Evolutionary conservation across 2,797 vertebrate genomes (phyloP), one percentile per base, ranked within the genome.

Genomic region (Erpetoichthys calabaricus): DNA sequence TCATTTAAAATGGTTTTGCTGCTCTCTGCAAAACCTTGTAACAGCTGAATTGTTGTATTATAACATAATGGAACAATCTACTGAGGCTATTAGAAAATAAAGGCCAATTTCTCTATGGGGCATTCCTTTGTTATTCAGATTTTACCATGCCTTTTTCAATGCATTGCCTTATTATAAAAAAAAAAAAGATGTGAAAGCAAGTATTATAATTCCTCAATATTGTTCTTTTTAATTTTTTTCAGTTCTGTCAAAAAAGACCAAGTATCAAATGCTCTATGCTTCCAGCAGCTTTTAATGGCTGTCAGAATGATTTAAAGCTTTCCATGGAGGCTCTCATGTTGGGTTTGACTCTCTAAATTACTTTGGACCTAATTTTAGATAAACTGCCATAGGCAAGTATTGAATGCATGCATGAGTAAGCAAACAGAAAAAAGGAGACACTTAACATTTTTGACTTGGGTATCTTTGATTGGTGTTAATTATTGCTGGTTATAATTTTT

Each of bases 331-430:
- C 72, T 79, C 64, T 73, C 72, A 63, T 67, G 57, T 64, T 78
- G 74, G 64, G 66, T 76, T 77, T 73, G 68, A 61, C 65, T 78
- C 63, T 66, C 65, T 75, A 81, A 84, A 81, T 84, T 82, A 76
- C 73, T 81, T 75, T 65, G 69, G 74, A 79, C 75, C 73, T 80
- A 78, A 81, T 86, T 84, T 84, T 80, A 82, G 80, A 82, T 80
- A 82, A 85, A 86, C 69, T 68, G 68, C 69, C 67, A 60, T 63
- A 64, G 55, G 66, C 63, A 70, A 79, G 55, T 70, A 63, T 75
- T 81, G 74, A 77, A 79, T 80, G 81, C 80, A 80, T 83, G 74
- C 70, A 77, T 77, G 68, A 80, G 65, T 74, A 80, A 81, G 71
- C 73, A 78, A 79, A 78, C 63, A 68, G 77, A 78, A 57, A 59